These are phyloP conservation scores for Patella pellucida DNA, from an alignment of 2,888 invertebrate genomes.

Conservation along the genomic window DNA sequence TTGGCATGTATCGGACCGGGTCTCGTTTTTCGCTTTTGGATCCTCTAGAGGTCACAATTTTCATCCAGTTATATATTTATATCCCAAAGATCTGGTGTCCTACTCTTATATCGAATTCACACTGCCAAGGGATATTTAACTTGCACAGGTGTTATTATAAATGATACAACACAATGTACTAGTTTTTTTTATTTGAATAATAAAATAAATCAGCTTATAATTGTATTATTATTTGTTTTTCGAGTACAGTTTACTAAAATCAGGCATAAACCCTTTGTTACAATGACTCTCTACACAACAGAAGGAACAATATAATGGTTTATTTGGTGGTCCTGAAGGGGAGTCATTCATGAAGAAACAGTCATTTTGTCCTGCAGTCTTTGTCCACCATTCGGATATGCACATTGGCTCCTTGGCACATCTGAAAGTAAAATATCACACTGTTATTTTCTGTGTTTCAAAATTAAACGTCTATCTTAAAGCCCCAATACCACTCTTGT, in stretches of 20 bases:
- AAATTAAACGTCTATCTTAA: too few relatives aligned
- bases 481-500: too few relatives aligned
- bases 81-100: too few relatives aligned
- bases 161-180: not conserved
- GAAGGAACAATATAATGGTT: conserved; percentile 19
- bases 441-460: too few relatives aligned
- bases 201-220: not conserved
- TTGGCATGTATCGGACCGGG: too few relatives aligned
- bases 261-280: conserved; percentile 17
- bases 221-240: not conserved
- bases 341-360: conserved; percentile 21
- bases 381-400: conserved; percentile 18
- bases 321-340: not conserved
- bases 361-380: conserved; percentile 23
- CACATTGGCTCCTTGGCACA: conserved; percentile 14
- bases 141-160: too few relatives aligned
- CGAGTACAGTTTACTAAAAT: conserved; percentile 15
- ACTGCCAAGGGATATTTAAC: too few relatives aligned
- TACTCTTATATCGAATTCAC: too few relatives aligned
- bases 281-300: conserved; percentile 17
- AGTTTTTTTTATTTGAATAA: not conserved
- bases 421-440: conserved; percentile 2
- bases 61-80: too few relatives aligned
- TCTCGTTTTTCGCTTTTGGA: too few relatives aligned
- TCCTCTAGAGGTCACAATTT: too few relatives aligned